Conservation (phyloP, 1,140 invertebrate species). For the Myzus persicae region DNA sequence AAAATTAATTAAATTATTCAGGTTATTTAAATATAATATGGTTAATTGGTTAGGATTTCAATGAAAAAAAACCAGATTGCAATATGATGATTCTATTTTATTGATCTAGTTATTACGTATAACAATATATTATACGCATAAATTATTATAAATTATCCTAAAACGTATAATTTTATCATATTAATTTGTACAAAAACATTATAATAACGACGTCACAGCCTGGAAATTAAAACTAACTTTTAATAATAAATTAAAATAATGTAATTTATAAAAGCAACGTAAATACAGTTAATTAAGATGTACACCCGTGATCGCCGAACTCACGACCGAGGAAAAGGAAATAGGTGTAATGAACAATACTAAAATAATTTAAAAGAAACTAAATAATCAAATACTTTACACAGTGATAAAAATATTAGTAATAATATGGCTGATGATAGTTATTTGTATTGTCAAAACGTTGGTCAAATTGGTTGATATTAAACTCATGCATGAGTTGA, state of each 20-base stretch:
- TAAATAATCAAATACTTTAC: not conserved
- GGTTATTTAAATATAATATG: not conserved
- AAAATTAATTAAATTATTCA: not conserved
- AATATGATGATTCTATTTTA: slow-evolving; percentile 23
- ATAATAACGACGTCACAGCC: slow-evolving; percentile 42
- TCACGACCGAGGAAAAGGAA: not conserved
- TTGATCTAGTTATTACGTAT: not conserved
- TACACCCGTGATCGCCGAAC: slow-evolving; percentile 5
- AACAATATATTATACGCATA: slow-evolving; percentile 30
- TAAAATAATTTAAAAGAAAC: not conserved
- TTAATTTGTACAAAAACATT: slow-evolving; percentile 24
- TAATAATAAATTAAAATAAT: not conserved
- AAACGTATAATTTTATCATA: not conserved
- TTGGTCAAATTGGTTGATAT: not conserved
- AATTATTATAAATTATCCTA: slow-evolving; percentile 16
- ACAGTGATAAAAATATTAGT: slow-evolving; percentile 4
- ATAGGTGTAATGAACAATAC: not conserved
- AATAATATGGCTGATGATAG: slow-evolving; percentile 5
- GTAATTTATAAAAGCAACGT: not conserved
- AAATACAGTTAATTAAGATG: slow-evolving; percentile 6
- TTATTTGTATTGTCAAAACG: not conserved
- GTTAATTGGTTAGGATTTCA: not conserved
- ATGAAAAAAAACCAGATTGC: not conserved
- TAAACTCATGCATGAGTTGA: not conserved
- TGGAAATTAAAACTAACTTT: slow-evolving; percentile 51